These are phyloP conservation scores for Halictus quadricinctus DNA, from an alignment of 2,888 invertebrate genomes.

Conservation along the genomic window DNA sequence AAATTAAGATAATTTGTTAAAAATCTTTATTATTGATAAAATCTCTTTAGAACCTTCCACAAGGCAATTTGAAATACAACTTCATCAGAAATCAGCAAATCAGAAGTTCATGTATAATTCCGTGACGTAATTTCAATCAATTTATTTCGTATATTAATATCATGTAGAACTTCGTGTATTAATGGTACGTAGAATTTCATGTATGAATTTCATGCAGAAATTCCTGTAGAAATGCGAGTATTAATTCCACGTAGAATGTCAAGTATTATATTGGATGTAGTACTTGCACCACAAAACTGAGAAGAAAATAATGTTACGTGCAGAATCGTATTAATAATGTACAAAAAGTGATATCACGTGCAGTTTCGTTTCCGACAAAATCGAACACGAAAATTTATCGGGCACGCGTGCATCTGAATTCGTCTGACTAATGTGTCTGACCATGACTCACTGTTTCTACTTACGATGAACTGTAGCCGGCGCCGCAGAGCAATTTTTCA, in stretches of 20 bases:
- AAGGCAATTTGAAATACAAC: too few species aligned
- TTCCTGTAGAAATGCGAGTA: too few species aligned
- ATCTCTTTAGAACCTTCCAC: too few species aligned
- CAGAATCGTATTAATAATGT: neutral
- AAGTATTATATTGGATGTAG: neutral
- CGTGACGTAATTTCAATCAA: neutral
- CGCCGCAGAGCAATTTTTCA: neutral
- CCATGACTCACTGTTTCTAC: constrained; percentile 5
- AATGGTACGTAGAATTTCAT: neutral
- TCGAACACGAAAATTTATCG: constrained; percentile 6
- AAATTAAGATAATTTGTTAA: too few species aligned
- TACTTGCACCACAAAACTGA: neutral
- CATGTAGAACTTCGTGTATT: neutral
- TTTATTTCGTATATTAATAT: neutral
- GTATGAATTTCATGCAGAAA: too few species aligned
- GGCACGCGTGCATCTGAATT: constrained; percentile 15
- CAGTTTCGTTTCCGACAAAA: neutral
- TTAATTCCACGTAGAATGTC: too few species aligned
- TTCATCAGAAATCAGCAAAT: too few species aligned
- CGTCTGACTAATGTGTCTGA: constrained; percentile 1
- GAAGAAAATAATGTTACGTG: neutral
- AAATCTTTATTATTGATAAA: too few species aligned
- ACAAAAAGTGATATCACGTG: neutral
- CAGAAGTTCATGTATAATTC: neutral
- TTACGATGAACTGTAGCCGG: neutral